Base-by-base conservation (phyloP, 1,140 invertebrate genomes). In the Frieseomelitta varia region DNA sequence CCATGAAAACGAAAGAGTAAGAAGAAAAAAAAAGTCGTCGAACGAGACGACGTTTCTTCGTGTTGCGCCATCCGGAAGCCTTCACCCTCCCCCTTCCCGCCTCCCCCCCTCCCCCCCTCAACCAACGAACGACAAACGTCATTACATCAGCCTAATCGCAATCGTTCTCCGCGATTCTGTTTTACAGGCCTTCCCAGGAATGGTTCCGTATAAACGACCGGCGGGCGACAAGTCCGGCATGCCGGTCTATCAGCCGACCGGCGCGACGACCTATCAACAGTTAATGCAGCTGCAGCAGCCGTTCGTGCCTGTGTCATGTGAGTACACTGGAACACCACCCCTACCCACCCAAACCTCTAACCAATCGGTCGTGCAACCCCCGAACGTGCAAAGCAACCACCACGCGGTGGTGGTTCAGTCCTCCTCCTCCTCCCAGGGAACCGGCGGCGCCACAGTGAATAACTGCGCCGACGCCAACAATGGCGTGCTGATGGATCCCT, bases 271-370 rank as follows among this genome's bases (percentile, higher is more conserved):
- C 91, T 99, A 99, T 96, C 98, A 99, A 95, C 98, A 98, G 95
- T 96, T 99, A 95, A 98, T 99, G 98, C 98, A 98, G 96, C 95
- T 98, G 90, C 97, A 98, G 95, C 98, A 99, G 96, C 98, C 98
- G 92, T 98, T 97, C 96, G 97, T 98, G 96, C 97, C 97, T 96
- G 97, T 98, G 95, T 98, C 97, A 97, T 98, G 97, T 98, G 97
- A 98, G 97, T 98, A 97, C 96, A 96, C 96, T 95, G 96, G 96
- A 95, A 96, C 96, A 95, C 95, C 96, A 94, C 95, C 95, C 95
- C 95, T 95, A 95, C 95, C 95, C 94, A 94, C 94, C 93, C 94
- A 94, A 94, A 94, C 94, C 92, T 95, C 94, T 93, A 94, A 93
- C 91, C 93, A 92, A 90, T 93, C 94, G 91, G 91, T 93, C 91